phyloP scores from a whole-genome alignment of 2,113 vertebrate species.

The Oryzias javanicus region DNA sequence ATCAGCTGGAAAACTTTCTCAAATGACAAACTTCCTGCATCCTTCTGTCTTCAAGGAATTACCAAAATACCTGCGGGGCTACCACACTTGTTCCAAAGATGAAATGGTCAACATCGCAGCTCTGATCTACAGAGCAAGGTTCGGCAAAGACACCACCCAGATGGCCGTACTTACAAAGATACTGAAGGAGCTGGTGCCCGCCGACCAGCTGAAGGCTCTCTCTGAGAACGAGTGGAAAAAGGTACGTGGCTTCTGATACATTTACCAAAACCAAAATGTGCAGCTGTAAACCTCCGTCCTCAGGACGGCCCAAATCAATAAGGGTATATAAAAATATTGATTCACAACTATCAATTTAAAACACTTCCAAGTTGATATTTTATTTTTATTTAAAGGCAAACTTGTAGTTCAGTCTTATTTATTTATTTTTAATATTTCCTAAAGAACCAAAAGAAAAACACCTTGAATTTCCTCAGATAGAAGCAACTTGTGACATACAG shows the following conservation, averaged over 20 bases:
- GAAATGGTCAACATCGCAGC: slow-evolving; percentile 85
- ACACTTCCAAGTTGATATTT: too few species aligned
- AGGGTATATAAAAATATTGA: too few species aligned
- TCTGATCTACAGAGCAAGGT: slow-evolving; percentile 85
- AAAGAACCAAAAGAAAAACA: too few species aligned
- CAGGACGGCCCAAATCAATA: too few species aligned
- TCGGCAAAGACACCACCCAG: slow-evolving; percentile 78
- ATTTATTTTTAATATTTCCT: too few species aligned
- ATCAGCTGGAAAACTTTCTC: neutral
- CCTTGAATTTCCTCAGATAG: too few species aligned
- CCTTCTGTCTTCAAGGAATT: slow-evolving; percentile 79
- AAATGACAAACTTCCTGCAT: neutral
- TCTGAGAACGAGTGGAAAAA: slow-evolving; percentile 93
- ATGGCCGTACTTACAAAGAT: slow-evolving; percentile 82
- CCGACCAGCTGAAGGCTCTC: slow-evolving; percentile 81
- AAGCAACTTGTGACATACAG: too few species aligned
- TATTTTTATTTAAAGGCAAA: too few species aligned
- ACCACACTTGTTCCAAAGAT: slow-evolving; percentile 85
- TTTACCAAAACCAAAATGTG: too few species aligned
- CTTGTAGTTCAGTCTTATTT: too few species aligned
- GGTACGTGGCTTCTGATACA: slow-evolving; percentile 63
- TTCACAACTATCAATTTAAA: too few species aligned
- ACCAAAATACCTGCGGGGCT: slow-evolving; percentile 93
- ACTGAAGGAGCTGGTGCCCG: slow-evolving; percentile 88
- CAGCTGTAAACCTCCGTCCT: too few species aligned